A percentile compares a stretch with the other conserved stretches of the same genome.
These are phyloP conservation scores for Colistium nudipinnis DNA, from an alignment of 2,113 vertebrate genomes.

Conservation along the genomic window DNA sequence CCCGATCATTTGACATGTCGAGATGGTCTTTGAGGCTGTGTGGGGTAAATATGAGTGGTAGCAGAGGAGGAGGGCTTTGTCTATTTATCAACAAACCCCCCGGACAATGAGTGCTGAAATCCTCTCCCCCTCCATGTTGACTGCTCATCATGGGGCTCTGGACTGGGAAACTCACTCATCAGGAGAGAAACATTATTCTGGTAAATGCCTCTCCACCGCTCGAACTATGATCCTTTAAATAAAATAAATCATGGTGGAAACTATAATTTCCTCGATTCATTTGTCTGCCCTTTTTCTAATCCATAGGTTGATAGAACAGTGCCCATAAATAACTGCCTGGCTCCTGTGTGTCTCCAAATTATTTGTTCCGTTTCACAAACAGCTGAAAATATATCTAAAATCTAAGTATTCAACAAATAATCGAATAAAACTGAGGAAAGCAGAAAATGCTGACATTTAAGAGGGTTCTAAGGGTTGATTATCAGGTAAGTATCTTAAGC, in stretches of 20 bases:
- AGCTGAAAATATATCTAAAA: neutral
- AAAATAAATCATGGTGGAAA: neutral
- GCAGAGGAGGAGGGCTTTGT: slow-evolving; percentile 27
- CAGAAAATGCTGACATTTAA: neutral
- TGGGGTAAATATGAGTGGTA: slow-evolving; percentile 64
- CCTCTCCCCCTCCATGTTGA: slow-evolving; percentile 38
- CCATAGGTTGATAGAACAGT: neutral
- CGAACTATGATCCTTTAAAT: neutral
- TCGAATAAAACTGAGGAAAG: neutral
- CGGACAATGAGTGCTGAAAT: slow-evolving; percentile 51
- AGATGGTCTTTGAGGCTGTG: slow-evolving; percentile 59
- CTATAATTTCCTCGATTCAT: neutral
- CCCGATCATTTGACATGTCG: slow-evolving; percentile 70
- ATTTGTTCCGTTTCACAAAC: neutral
- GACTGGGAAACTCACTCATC: slow-evolving; percentile 22
- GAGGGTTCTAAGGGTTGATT: too few relatives aligned
- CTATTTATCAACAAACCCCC: slow-evolving; percentile 64
- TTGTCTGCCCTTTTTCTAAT: neutral
- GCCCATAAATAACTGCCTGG: neutral
- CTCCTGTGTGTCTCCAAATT: neutral
- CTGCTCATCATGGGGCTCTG: slow-evolving; percentile 1
- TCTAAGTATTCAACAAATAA: neutral
- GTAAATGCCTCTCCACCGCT: neutral
- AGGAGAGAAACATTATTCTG: neutral
- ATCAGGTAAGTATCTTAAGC: too few relatives aligned